These are phyloP conservation scores for Lepisosteus oculatus DNA, from an alignment of 2,113 vertebrate genomes.

Conservation along the genomic window DNA sequence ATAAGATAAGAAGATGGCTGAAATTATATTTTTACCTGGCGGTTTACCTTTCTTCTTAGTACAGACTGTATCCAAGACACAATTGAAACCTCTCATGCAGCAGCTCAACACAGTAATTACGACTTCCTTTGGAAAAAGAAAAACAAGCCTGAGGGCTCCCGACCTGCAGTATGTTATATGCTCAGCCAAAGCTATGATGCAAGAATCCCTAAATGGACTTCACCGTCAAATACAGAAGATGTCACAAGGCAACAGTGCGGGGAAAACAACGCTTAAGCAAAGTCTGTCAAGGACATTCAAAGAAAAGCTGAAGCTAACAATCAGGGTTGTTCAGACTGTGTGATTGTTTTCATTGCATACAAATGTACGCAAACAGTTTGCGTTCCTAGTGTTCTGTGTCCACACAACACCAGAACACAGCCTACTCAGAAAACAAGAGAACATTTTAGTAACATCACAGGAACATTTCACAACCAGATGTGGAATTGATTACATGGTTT, in stretches of 20 bases:
- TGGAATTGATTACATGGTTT: background rate
- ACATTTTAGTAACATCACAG: background rate
- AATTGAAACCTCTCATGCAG: too few relatives aligned
- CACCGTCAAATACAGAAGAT: background rate
- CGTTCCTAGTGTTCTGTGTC: background rate
- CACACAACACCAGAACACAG: background rate
- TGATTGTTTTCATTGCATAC: background rate
- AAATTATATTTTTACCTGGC: too few relatives aligned
- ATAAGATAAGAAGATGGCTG: too few relatives aligned
- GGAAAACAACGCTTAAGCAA: background rate
- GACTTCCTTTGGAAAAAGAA: conserved; percentile 38
- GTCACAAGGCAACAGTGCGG: too few relatives aligned
- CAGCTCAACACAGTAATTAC: conserved; percentile 46
- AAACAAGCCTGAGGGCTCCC: conserved; percentile 32
- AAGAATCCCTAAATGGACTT: background rate
- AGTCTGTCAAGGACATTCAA: background rate
- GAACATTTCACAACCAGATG: background rate
- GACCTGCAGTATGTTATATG: background rate
- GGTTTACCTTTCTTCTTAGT: too few relatives aligned
- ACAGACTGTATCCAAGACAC: too few relatives aligned
- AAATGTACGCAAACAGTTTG: background rate
- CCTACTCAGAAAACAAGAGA: background rate
- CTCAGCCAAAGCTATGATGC: background rate
- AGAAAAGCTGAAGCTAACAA: background rate
- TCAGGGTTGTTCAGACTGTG: background rate